phyloP scores from a whole-genome alignment of 1,140 invertebrate genomes.

The Orius laevigatus region DNA sequence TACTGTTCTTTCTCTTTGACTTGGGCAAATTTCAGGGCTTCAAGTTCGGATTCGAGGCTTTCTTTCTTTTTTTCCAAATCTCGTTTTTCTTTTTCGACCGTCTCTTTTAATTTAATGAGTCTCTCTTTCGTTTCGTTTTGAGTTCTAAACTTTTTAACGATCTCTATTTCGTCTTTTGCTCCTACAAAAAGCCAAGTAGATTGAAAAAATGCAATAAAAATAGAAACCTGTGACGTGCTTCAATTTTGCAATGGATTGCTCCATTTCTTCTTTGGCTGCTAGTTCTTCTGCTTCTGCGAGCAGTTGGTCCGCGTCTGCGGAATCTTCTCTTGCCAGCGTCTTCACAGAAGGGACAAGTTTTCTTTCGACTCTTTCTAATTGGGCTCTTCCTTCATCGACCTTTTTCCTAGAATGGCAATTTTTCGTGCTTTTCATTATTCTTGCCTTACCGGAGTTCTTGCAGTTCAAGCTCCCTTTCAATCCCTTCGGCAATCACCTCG shows the following conservation, averaged over 20 bases:
- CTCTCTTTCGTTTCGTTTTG: conserved; percentile 52
- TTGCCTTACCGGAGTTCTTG: conserved; percentile 28
- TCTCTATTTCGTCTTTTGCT: conserved; percentile 51
- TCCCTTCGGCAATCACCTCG: conserved; percentile 29
- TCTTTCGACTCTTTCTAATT: conserved; percentile 11
- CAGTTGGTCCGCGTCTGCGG: not conserved
- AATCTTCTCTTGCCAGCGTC: not conserved
- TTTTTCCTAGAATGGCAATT: conserved; percentile 9
- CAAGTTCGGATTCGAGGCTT: conserved; percentile 45
- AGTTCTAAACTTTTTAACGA: conserved; percentile 49
- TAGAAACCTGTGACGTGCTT: conserved; percentile 15
- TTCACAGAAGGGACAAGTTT: conserved; percentile 7
- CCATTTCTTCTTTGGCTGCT: conserved; percentile 5
- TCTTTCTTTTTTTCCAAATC: conserved; percentile 48
- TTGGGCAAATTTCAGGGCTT: conserved; percentile 59
- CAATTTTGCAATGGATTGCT: conserved; percentile 5
- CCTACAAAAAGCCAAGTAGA: conserved; percentile 27
- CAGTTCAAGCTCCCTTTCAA: conserved; percentile 38
- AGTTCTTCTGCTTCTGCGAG: not conserved
- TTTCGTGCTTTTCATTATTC: too few relatives aligned
- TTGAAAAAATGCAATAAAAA: not conserved
- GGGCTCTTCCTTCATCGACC: conserved; percentile 7
- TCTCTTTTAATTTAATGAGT: conserved; percentile 45
- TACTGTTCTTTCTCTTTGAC: conserved; percentile 62
- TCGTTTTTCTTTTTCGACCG: conserved; percentile 54